Conservation (phyloP, 2,113 vertebrate genomes). For the Trogon melanurus region DNA sequence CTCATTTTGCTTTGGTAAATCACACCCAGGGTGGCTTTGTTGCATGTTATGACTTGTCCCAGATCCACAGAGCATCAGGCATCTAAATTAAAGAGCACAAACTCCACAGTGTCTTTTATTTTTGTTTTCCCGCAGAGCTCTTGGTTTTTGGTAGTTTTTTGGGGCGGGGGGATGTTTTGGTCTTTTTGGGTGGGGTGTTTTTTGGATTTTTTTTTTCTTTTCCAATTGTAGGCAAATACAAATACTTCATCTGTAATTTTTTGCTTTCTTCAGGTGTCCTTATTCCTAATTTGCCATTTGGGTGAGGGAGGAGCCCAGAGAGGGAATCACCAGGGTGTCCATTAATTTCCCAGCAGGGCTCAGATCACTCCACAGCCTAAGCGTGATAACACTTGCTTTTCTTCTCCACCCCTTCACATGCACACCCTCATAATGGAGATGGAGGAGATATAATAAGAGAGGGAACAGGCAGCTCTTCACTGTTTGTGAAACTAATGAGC, state of each 20-base stretch:
- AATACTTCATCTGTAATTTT: neutral
- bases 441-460: constrained; percentile 51
- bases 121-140: neutral
- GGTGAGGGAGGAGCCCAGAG: neutral
- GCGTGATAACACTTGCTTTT: neutral
- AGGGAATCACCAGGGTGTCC: neutral
- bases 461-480: constrained; percentile 62
- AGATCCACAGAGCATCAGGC: constrained; percentile 4
- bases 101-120: neutral
- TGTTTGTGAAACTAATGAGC: constrained; percentile 66
- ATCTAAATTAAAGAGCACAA: constrained; percentile 37
- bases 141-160: neutral
- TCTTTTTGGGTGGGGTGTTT: neutral
- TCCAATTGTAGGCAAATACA: neutral
- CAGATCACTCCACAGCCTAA: constrained; percentile 60
- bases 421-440: constrained; percentile 31
- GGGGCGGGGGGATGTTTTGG: too few relatives aligned
- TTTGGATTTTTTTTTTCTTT: neutral
- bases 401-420: neutral
- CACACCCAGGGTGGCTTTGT: constrained; percentile 13
- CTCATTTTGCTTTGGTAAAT: constrained; percentile 61
- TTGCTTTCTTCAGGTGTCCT: neutral
- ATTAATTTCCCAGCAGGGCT: constrained; percentile 67
- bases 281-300: neutral
- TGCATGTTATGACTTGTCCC: constrained; percentile 18